phyloP scores from a whole-genome alignment of 2,113 vertebrate genomes.

The Phasianus colchicus region DNA sequence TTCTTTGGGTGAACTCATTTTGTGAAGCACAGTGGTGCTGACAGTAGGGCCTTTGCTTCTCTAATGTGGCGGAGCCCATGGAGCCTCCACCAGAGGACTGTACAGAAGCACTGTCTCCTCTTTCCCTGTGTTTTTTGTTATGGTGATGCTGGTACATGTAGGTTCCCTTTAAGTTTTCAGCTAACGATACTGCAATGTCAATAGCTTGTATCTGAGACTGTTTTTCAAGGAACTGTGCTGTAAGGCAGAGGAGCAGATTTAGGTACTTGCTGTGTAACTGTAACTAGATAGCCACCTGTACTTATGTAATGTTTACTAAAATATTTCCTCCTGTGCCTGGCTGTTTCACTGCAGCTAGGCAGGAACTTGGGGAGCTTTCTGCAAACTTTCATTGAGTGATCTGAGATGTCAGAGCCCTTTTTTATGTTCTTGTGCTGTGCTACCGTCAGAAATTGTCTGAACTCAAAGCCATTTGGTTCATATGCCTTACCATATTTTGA shows the following conservation, averaged over 20 bases:
- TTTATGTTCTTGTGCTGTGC: not conserved
- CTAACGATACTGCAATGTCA: not conserved
- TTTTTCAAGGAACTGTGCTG: not conserved
- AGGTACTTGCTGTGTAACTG: not conserved
- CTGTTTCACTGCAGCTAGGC: not conserved
- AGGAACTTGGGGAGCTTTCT: not conserved
- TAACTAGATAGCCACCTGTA: not conserved
- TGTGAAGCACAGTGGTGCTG: rapidly evolving
- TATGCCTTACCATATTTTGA: not conserved
- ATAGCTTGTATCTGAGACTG: not conserved
- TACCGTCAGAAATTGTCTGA: not conserved
- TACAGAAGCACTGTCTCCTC: not conserved
- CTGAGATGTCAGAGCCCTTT: not conserved
- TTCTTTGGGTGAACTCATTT: not conserved
- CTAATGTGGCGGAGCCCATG: not conserved
- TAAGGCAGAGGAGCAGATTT: not conserved
- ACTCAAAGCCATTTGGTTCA: not conserved
- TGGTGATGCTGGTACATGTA: rapidly evolving
- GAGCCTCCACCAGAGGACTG: not conserved
- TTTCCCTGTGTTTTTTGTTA: rapidly evolving
- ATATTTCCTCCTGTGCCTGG: not conserved
- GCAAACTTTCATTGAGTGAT: not conserved
- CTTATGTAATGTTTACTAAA: not conserved
- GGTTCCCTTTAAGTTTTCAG: not conserved
- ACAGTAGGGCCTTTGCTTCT: not conserved